A percentile compares a stretch with the other conserved stretches of the same genome.
Evolutionary conservation across 2,797 vertebrate genomes (phyloP).

Genomic region (Myotis findleyi): DNA sequence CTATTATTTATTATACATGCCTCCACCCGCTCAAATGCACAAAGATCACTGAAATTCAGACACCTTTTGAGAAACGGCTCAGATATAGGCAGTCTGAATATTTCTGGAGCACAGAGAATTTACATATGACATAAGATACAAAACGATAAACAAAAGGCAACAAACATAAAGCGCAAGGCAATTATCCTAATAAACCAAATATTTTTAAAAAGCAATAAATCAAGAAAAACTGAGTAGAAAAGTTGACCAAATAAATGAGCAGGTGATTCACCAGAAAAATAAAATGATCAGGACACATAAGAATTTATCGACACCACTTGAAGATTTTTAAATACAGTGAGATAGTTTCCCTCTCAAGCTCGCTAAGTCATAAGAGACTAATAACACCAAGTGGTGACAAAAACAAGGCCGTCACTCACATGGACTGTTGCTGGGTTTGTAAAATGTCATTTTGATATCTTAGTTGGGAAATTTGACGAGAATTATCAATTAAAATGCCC

Average conservation of each 20-base stretch:
- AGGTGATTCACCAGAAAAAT: background rate
- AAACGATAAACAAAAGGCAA: background rate
- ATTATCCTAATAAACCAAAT: background rate
- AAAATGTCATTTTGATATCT: background rate
- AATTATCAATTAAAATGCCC: background rate
- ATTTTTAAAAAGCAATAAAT: background rate
- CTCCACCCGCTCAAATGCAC: background rate
- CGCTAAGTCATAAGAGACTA: background rate
- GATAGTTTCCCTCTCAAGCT: background rate
- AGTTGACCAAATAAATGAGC: background rate
- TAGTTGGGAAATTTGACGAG: background rate
- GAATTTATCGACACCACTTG: background rate
- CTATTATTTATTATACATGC: too few species aligned
- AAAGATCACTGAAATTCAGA: too few species aligned
- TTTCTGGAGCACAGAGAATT: background rate
- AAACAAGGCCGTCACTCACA: background rate
- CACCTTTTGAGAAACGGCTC: background rate
- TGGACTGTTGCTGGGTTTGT: background rate
- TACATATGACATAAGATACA: rapidly evolving
- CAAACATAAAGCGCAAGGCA: background rate
- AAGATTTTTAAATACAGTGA: background rate
- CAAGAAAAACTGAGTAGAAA: background rate
- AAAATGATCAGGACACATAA: background rate
- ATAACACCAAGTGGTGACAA: rapidly evolving
- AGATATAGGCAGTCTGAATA: background rate